Evolutionary conservation across 2,113 vertebrate genomes (phyloP).

Genomic region (Hydrolagus affinis): DNA sequence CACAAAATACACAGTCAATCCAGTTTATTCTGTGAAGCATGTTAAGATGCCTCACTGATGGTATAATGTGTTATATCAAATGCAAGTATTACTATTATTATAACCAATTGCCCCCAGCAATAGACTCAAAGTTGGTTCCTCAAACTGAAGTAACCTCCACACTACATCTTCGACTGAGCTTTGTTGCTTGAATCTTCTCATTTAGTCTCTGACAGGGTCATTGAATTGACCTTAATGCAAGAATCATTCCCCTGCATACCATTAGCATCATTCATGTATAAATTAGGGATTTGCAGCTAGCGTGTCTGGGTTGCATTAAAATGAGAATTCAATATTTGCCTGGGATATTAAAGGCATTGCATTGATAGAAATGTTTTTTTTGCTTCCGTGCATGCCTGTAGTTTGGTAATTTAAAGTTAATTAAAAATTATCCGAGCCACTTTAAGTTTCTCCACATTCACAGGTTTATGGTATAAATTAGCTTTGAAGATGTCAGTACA

Average conservation of each 20-base stretch:
- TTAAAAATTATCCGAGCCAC: slow-evolving; percentile 14
- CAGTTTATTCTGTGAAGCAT: no score
- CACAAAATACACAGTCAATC: no score
- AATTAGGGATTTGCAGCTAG: neutral
- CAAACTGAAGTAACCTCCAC: neutral
- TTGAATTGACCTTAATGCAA: slow-evolving; percentile 14
- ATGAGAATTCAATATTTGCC: slow-evolving; percentile 10
- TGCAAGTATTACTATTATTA: no score
- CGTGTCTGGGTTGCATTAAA: slow-evolving; percentile 17
- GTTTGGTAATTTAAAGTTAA: slow-evolving; percentile 26
- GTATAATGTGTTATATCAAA: no score
- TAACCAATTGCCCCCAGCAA: neutral
- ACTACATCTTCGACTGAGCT: neutral
- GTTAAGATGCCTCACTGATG: no score
- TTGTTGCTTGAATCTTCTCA: slow-evolving; percentile 2
- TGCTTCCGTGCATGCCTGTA: neutral
- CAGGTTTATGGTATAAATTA: neutral
- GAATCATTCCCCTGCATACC: slow-evolving; percentile 15
- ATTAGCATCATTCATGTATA: slow-evolving; percentile 20
- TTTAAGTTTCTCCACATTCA: neutral
- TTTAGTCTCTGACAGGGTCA: slow-evolving; percentile 10
- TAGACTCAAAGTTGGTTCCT: neutral
- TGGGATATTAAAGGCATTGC: slow-evolving; percentile 25
- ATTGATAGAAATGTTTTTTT: neutral
- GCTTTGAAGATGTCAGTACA: neutral